Evolutionary conservation across 2,888 invertebrate genomes (phyloP), one percentile per base, ranked within the genome.

Genomic region (Podabrus alpinus): DNA sequence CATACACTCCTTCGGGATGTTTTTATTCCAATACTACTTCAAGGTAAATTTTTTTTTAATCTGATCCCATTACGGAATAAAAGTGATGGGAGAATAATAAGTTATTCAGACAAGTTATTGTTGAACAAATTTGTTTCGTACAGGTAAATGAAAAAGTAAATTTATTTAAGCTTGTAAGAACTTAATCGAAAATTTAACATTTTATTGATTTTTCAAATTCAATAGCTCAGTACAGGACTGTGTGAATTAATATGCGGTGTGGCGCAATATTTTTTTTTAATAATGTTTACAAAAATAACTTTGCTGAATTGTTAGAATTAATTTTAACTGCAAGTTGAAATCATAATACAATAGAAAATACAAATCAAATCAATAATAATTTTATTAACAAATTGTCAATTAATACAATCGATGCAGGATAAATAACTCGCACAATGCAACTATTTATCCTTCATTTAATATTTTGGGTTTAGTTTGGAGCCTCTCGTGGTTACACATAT

Each of bases 1-100:
- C 82, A 15, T 85, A 86, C 76, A 86, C 85, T 77, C 84, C 85
- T 67, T 72, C 83, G 9, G 86, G 86, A 24, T 86, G 86, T 76
- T 85, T 86, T 77, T 86, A 87, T 76, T 78, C 85, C 3, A 85
- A 83, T 79, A 76, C 83, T 19, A 75, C 85, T 25, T 85, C 72
- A 76, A 84, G 85, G 84, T 84, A 78, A 75, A 67, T 13, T n/a
- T 1, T 64, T 64, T 19, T 45, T n/a, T n/a, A n/a, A n/a, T 45
- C 5, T 13, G 5, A 3, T 29, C 1, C 13, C 13, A 29, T 29
- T 29, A 11, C 3, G 11, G 13, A 24, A 24, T 24, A 9, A 24
- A 9, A 24, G 24, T n/a, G n/a, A 10, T 24, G 10, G 24, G 9
- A 9, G 10, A 24, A 24, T 19, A 2, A 24, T 2, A 24, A 9